These are phyloP conservation scores for Thalassophryne amazonica DNA, from an alignment of 2,797 vertebrate genomes.

Conservation along the genomic window DNA sequence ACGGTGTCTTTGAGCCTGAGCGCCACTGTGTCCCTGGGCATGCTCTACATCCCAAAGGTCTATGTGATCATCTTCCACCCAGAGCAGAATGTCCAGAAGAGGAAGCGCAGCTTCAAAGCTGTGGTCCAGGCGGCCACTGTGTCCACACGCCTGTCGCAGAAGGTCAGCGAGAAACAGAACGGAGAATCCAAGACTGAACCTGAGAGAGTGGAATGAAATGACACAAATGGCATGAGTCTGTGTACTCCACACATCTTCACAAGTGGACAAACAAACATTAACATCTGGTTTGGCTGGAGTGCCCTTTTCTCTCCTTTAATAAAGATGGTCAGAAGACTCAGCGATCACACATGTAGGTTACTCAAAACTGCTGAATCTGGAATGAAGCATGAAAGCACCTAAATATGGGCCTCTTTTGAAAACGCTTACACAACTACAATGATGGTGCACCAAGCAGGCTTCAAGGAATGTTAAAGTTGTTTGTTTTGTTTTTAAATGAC, in stretches of 20 bases:
- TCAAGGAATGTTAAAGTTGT: not conserved
- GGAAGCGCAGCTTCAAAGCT: constrained; percentile 86
- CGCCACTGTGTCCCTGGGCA: constrained; percentile 87
- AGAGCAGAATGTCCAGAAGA: constrained; percentile 89
- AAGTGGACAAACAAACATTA: not conserved
- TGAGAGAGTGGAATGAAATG: constrained; percentile 69
- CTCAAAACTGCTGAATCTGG: constrained; percentile 1
- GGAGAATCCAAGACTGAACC: constrained; percentile 75
- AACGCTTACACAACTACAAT: not conserved
- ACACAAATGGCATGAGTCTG: not conserved
- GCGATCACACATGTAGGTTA: constrained; percentile 10
- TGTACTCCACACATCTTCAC: not conserved
- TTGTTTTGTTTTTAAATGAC: not conserved
- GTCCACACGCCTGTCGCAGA: constrained; percentile 78
- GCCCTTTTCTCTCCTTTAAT: not conserved
- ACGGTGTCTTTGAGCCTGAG: constrained; percentile 90
- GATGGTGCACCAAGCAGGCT: constrained; percentile 1
- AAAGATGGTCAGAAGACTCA: constrained; percentile 24
- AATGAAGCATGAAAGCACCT: constrained; percentile 18
- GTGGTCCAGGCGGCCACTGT: constrained; percentile 75
- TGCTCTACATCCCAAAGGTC: constrained; percentile 90
- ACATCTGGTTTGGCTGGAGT: not conserved
- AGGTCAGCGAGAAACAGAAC: constrained; percentile 76
- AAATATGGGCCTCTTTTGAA: not conserved
- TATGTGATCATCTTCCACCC: constrained; percentile 89